Base-by-base conservation (phyloP, 2,888 invertebrate genomes). In the Serrognathus titanus region DNA sequence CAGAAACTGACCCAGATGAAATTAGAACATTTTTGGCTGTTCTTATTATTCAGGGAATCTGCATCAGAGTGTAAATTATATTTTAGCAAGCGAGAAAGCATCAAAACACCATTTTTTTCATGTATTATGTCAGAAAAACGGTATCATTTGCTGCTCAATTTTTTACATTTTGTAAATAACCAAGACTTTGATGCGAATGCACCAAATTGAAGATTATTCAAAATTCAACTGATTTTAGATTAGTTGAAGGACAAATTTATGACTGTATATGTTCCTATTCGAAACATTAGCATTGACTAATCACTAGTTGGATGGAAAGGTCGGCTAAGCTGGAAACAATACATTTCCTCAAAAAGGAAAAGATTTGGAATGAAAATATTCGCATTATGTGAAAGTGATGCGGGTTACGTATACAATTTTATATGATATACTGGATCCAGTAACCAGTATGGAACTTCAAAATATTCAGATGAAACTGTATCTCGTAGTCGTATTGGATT, bases 331-430 rank as follows among this genome's bases (percentile, higher is more conserved):
- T 58, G 55, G 58, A 58, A 55, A 51, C 55, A 58, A 35, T 58
- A 55, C 37, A 58, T 58, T 40, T 55, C 58, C 13, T 58, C 52
- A 39, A 58, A 52, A 55, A 51, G 55, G 43, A 54, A 55, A n/a
- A 51, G 55, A 13, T 59, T 59, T 52, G 56, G 52, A 31, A 55
- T 59, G n/a, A 59, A 59, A 52, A 38, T 59, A 24, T 59, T 52
- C 36, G 35, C 31, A 36, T 38, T 56, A 6, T 59, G 55, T 47
- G 59, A 59, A 38, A 39, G 38, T 47, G 13, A 10, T 2, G 10
- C 40, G 8, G 50, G 39, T 31, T 53, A 53, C 51, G 51, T 54
- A 43, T 39, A 50, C 39, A 40, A 51, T 55, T 55, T 55, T 36
- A 35, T 55, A 20, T 13, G 51, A 20, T 55, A 55, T 50, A 55